Evolutionary conservation across 2,113 vertebrate genomes (phyloP).

Genomic region (human (Homo sapiens)): DNA sequence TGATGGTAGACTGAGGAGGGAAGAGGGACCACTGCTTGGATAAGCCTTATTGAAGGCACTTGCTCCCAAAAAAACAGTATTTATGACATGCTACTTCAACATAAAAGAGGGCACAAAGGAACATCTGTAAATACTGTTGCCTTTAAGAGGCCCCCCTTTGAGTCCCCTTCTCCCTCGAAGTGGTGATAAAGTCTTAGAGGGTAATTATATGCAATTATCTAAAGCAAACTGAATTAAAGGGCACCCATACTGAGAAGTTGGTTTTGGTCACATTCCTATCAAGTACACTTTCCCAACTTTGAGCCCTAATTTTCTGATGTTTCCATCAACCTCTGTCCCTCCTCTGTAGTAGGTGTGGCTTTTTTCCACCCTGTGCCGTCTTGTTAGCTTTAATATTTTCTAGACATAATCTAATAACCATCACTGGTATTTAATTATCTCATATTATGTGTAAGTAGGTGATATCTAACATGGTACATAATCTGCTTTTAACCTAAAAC

Average conservation of each 20-base stretch:
- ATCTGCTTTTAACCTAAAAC: slow-evolving; percentile 15
- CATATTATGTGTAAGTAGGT: not conserved
- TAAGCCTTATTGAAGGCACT: not conserved
- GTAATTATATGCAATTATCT: not conserved
- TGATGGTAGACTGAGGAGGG: not conserved
- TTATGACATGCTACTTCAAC: not conserved
- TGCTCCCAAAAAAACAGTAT: not conserved
- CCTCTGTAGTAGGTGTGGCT: not conserved
- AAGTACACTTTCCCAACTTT: not conserved
- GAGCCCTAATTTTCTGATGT: not conserved
- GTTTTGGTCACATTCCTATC: not conserved
- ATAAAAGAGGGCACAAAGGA: not conserved
- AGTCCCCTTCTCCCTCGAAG: not conserved
- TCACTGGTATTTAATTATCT: not conserved
- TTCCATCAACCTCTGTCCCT: not conserved
- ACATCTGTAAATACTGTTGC: not conserved
- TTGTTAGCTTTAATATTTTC: not conserved
- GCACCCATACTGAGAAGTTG: not conserved
- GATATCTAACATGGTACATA: not conserved
- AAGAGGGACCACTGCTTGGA: too few relatives aligned
- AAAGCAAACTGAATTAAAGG: slow-evolving; percentile 19
- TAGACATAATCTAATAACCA: not conserved
- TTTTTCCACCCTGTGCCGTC: not conserved
- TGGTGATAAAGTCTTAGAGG: not conserved
- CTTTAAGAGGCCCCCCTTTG: not conserved